phyloP scores from a whole-genome alignment of 2,113 vertebrate species.

The Phrynosoma blainvillii region DNA sequence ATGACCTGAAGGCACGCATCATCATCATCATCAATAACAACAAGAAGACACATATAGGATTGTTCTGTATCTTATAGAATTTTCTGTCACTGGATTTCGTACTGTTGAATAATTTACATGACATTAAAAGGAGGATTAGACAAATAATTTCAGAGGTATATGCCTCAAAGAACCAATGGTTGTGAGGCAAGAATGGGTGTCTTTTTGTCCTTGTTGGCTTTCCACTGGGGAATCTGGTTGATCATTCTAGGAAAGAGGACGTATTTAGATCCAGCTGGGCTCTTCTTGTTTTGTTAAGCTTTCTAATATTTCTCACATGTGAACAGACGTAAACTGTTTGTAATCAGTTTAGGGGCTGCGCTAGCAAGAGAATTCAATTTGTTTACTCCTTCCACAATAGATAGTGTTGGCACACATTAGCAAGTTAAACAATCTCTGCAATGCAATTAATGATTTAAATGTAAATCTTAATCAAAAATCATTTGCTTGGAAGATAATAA shows the following conservation, averaged over 20 bases:
- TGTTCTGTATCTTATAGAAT: neutral
- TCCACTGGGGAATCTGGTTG: neutral
- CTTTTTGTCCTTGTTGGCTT: neutral
- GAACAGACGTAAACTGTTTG: constrained; percentile 15
- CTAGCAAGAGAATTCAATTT: constrained; percentile 1
- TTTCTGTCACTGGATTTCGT: neutral
- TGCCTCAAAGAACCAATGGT: neutral
- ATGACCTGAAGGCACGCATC: too few relatives aligned
- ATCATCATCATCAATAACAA: too few relatives aligned
- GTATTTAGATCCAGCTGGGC: neutral
- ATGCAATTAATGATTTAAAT: neutral
- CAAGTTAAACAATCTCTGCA: neutral
- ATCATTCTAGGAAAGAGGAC: neutral
- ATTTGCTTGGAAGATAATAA: neutral
- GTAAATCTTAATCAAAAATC: neutral
- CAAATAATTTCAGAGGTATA: neutral
- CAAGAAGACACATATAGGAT: neutral
- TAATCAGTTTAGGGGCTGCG: constrained; percentile 30
- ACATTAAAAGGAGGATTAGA: neutral
- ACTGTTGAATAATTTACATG: neutral
- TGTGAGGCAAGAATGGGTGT: neutral
- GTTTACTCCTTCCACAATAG: neutral
- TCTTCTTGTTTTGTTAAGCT: neutral
- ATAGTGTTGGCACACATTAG: neutral
- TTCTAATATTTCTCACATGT: constrained; percentile 37